These are phyloP conservation scores for Acropternis orthonyx DNA, from an alignment of 2,797 vertebrate species.

Conservation along the genomic window DNA sequence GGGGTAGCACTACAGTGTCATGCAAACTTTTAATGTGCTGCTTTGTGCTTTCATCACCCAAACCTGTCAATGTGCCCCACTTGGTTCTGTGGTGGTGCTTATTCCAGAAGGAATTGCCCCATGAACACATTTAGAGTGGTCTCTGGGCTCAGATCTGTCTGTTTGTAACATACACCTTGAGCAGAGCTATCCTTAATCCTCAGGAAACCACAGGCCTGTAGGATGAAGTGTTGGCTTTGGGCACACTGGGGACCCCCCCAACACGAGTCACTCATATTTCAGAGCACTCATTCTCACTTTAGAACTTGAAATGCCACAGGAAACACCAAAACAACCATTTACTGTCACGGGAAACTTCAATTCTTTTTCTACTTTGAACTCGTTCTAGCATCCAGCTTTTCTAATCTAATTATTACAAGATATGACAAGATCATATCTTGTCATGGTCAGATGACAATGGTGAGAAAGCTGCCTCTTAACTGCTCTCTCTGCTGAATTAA, in stretches of 20 bases:
- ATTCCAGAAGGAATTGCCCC: background rate
- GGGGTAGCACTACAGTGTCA: background rate
- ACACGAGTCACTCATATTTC: rapidly evolving
- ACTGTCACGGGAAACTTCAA: background rate
- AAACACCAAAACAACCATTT: background rate
- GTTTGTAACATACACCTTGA: background rate
- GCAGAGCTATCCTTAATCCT: background rate
- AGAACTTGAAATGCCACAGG: background rate
- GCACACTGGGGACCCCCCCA: background rate
- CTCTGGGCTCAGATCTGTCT: background rate
- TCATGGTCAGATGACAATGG: background rate
- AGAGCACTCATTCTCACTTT: background rate
- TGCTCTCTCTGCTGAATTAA: background rate
- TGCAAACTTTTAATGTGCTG: rapidly evolving
- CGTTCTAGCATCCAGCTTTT: background rate
- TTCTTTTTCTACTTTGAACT: background rate
- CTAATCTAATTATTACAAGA: background rate
- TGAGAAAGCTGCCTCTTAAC: background rate
- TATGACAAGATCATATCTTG: background rate
- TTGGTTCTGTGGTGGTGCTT: no score
- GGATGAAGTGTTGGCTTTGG: background rate
- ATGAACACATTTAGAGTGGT: background rate
- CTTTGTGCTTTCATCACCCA: background rate
- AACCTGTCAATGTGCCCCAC: background rate
- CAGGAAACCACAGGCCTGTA: background rate